phyloP scores from a whole-genome alignment of 2,797 vertebrate species.

The Jordanella pulchra region DNA sequence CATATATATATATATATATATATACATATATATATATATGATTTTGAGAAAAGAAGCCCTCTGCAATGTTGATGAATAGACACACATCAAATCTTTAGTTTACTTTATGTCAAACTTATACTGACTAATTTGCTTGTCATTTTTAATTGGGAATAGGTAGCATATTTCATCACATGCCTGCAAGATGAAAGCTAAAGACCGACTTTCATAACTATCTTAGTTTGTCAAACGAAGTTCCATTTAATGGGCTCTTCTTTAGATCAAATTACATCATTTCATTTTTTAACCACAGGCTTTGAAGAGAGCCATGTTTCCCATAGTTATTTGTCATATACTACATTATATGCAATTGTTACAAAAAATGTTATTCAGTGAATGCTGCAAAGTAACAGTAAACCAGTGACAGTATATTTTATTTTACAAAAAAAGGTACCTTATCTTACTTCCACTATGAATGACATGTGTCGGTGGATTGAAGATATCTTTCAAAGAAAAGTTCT shows the following conservation, averaged over 20 bases:
- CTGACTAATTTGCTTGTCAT: neutral
- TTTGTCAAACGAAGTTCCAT: constrained; percentile 53
- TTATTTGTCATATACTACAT: neutral
- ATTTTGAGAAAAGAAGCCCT: neutral
- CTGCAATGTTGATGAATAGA: constrained; percentile 17
- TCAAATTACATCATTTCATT: constrained; percentile 45
- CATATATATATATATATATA: too few species aligned
- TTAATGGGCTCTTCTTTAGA: constrained; percentile 36
- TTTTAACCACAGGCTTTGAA: constrained; percentile 27
- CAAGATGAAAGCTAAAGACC: constrained; percentile 54
- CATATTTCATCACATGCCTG: constrained; percentile 61
- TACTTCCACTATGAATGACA: neutral
- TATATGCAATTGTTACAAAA: neutral
- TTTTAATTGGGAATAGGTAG: constrained; percentile 48
- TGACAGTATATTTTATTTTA: neutral
- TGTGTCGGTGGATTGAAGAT: neutral
- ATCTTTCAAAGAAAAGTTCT: too few species aligned
- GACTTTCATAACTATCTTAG: constrained; percentile 46
- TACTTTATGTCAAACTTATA: neutral
- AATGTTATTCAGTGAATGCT: neutral
- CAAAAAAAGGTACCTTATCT: neutral
- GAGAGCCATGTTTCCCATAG: neutral
- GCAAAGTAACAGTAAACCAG: neutral
- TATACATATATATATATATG: too few species aligned
- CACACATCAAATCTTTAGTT: constrained; percentile 7